Percentiles rank a stretch among this genome's conserved stretches.
These are phyloP conservation scores for Ceraclea dissimilis DNA, from an alignment of 2,888 invertebrate genomes.

Conservation along the genomic window DNA sequence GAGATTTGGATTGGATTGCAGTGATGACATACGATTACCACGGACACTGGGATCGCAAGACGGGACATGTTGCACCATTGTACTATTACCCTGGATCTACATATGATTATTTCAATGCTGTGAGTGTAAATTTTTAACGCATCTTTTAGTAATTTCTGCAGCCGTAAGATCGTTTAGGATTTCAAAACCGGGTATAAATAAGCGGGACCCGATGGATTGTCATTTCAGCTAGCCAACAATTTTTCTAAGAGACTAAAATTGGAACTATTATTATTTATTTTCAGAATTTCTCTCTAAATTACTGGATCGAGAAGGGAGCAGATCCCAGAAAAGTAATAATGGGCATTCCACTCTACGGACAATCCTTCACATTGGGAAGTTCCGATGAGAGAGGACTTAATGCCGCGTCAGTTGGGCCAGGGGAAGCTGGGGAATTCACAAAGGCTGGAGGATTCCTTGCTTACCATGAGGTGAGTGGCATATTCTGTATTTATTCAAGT, in stretches of 20 bases:
- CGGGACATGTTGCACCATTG: slow-evolving; percentile 68
- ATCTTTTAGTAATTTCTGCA: neutral
- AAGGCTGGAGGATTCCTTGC: slow-evolving; percentile 66
- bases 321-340: slow-evolving; percentile 59
- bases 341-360: slow-evolving; percentile 72
- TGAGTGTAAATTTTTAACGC: slow-evolving; percentile 41
- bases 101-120: slow-evolving; percentile 60
- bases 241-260: too few species aligned
- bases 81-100: slow-evolving; percentile 56
- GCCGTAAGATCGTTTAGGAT: too few species aligned
- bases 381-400: slow-evolving; percentile 45
- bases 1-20: slow-evolving; percentile 71
- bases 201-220: too few species aligned
- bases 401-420: slow-evolving; percentile 56
- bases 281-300: slow-evolving; percentile 61
- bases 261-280: too few species aligned
- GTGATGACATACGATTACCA: slow-evolving; percentile 80
- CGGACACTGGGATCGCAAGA: slow-evolving; percentile 65
- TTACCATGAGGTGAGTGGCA: slow-evolving; percentile 66
- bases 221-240: too few species aligned
- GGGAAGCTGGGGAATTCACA: slow-evolving; percentile 61
- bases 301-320: slow-evolving; percentile 64
- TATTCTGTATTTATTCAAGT: neutral
- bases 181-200: too few species aligned
- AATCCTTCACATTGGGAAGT: slow-evolving; percentile 60